Percentiles rank a stretch among this genome's conserved stretches.
phyloP scores from a whole-genome alignment of 2,797 vertebrate species.

The Telmatherina bonti region DNA sequence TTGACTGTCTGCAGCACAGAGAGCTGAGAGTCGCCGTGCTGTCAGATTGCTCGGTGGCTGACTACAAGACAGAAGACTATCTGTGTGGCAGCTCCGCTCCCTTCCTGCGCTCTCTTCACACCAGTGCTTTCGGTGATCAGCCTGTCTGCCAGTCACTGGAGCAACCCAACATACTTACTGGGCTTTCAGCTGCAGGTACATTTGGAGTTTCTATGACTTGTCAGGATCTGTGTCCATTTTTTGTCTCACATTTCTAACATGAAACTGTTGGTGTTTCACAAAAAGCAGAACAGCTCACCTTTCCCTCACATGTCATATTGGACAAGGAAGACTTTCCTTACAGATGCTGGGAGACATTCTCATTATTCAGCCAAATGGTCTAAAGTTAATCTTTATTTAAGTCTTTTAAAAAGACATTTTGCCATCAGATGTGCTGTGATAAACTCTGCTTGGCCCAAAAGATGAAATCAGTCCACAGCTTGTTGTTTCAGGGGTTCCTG shows the following conservation, averaged over 20 bases:
- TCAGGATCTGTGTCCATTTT: not conserved
- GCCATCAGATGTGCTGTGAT: not conserved
- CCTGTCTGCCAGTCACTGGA: conserved; percentile 87
- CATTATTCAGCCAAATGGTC: conserved; percentile 3
- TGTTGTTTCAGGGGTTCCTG: not conserved
- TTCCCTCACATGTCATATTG: not conserved
- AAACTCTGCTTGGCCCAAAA: not conserved
- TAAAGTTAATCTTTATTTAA: conserved; percentile 1
- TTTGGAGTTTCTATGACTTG: not conserved
- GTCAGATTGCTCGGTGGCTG: conserved; percentile 88
- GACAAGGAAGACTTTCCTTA: not conserved
- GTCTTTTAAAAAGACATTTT: conserved; percentile 1
- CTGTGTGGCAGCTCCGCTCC: conserved; percentile 82
- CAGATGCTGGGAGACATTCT: not conserved
- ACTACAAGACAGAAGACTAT: conserved; percentile 90
- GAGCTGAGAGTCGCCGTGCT: conserved; percentile 88
- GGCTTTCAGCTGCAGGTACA: conserved; percentile 92
- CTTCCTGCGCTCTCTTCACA: conserved; percentile 91
- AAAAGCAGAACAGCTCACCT: not conserved
- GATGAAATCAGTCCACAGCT: not conserved
- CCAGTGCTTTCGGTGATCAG: conserved; percentile 73
- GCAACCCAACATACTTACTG: conserved; percentile 92
- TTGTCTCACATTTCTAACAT: not conserved
- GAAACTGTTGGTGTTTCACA: not conserved
- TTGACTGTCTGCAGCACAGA: conserved; percentile 83